Conservation (phyloP, 2,113 vertebrate genomes). For the Dolichallabes microphthalmus region DNA sequence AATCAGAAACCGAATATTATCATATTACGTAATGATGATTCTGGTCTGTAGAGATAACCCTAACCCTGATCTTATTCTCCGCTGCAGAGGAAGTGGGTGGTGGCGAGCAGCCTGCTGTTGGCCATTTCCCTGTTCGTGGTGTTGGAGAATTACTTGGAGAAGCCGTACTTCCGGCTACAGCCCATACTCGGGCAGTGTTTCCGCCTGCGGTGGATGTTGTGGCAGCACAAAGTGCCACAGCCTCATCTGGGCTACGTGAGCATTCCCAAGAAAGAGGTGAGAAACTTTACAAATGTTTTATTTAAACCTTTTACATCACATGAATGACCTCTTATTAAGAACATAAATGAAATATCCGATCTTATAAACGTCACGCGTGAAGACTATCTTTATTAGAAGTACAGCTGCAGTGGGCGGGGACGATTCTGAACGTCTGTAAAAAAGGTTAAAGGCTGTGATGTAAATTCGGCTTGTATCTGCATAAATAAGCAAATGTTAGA, state of each 20-base stretch:
- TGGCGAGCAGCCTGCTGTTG: conserved; percentile 79
- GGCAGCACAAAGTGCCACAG: conserved; percentile 76
- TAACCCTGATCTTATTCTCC: conserved; percentile 46
- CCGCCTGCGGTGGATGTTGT: conserved; percentile 78
- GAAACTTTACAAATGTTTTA: conserved; percentile 40
- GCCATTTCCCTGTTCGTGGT: conserved; percentile 85
- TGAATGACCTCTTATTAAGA: not conserved
- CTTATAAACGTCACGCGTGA: no score
- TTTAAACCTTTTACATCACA: no score
- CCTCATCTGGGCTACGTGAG: conserved; percentile 88
- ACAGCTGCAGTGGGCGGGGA: no score
- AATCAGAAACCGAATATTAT: no score
- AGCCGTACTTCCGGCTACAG: conserved; percentile 83
- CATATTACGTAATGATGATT: no score
- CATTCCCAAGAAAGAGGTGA: conserved; percentile 90
- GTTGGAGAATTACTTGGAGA: conserved; percentile 83
- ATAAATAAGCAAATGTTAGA: no score
- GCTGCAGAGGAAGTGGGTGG: conserved; percentile 82
- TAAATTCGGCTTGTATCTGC: no score
- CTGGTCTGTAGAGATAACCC: no score
- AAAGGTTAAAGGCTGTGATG: no score
- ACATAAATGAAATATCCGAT: not conserved
- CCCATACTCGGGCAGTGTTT: conserved; percentile 82
- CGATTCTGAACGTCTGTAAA: no score
- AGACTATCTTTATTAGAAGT: no score